Conservation (phyloP, 1,140 invertebrate species). For the Orchesella cincta region DNA sequence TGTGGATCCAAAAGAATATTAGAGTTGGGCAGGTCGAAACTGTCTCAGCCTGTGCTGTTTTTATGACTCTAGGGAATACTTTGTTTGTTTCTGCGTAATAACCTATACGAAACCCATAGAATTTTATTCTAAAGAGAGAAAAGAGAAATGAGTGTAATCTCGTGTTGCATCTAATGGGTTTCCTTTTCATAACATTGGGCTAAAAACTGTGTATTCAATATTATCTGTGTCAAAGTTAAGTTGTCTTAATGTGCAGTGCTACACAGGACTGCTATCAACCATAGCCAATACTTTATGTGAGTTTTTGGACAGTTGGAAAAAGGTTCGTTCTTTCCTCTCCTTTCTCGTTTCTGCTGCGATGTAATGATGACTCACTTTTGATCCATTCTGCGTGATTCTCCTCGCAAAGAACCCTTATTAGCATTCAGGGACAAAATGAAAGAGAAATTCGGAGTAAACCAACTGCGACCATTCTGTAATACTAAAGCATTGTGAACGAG, state of each 20-base stretch:
- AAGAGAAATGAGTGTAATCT: not conserved
- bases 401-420: no score
- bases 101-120: not conserved
- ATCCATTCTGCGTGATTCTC: no score
- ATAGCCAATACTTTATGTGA: no score
- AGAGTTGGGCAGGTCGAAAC: not conserved
- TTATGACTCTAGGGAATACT: slow-evolving; percentile 2
- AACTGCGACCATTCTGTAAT: no score
- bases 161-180: slow-evolving; percentile 16
- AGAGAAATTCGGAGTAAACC: no score
- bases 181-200: not conserved
- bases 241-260: no score
- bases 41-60: not conserved
- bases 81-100: not conserved
- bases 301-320: no score
- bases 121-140: not conserved
- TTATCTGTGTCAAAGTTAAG: slow-evolving; percentile 12
- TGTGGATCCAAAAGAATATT: not conserved
- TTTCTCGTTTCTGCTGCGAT: not conserved
- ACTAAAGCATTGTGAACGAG: no score
- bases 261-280: no score
- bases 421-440: no score
- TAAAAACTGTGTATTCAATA: not conserved
- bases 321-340: not conserved
- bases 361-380: not conserved